Evolutionary conservation across 64 coral and sea anemone species (phyloP).

Genomic region (Pocillopora verrucosa): DNA sequence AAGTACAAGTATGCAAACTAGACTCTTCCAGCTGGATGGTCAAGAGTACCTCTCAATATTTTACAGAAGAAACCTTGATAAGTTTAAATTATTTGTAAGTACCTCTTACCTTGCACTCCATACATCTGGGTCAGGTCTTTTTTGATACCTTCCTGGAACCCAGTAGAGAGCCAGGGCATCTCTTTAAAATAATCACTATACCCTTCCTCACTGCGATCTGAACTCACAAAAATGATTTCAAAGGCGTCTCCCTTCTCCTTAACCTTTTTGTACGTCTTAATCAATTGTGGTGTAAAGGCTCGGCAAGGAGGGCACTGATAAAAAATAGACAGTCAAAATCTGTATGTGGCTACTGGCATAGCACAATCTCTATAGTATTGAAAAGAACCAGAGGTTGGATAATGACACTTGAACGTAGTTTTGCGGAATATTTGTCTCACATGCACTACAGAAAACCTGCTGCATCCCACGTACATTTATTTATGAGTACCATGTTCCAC

Average conservation of each 20-base stretch:
- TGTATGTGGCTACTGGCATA: too few species aligned
- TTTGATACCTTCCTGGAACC: conserved; percentile 30
- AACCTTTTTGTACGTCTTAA: conserved; percentile 67
- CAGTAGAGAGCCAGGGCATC: conserved; percentile 89
- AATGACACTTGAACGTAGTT: too few species aligned
- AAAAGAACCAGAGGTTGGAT: too few species aligned
- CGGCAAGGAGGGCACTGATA: conserved; percentile 97
- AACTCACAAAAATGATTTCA: conserved; percentile 88
- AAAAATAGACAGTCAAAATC: not conserved
- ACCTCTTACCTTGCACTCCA: conserved; percentile 77
- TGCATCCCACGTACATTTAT: too few species aligned
- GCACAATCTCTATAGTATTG: too few species aligned
- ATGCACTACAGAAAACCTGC: too few species aligned
- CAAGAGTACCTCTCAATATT: too few species aligned
- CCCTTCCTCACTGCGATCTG: conserved; percentile 65
- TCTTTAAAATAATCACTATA: conserved; percentile 80
- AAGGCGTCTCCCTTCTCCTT: conserved; percentile 59
- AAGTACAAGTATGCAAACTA: too few species aligned
- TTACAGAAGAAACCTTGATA: too few species aligned
- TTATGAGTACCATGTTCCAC: too few species aligned
- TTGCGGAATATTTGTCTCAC: too few species aligned
- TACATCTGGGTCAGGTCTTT: conserved; percentile 57
- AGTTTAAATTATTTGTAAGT: not conserved
- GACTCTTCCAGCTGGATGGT: too few species aligned
- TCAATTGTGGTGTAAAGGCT: conserved; percentile 77